These are phyloP conservation scores for Chionodraco myersi DNA, from an alignment of 2,113 vertebrate species.

Conservation along the genomic window DNA sequence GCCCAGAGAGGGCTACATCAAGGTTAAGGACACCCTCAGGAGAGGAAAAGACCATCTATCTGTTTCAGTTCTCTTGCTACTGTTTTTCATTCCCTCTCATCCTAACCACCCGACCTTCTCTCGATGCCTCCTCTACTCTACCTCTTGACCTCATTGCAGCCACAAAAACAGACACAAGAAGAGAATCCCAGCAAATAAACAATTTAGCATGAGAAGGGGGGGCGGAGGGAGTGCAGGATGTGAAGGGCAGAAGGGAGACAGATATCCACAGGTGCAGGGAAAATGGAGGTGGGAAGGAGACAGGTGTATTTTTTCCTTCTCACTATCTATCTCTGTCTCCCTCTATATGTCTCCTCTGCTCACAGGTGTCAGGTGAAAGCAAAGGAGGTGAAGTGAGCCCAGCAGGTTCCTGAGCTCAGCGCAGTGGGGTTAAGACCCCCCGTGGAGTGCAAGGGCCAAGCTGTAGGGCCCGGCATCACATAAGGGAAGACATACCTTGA, in stretches of 20 bases:
- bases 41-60: conserved; percentile 43
- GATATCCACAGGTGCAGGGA: conserved; percentile 34
- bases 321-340: neutral
- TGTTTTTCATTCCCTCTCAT: conserved; percentile 34
- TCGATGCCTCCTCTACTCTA: conserved; percentile 38
- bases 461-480: neutral
- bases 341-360: conserved; percentile 16
- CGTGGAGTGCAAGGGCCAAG: neutral
- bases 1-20: conserved; percentile 33
- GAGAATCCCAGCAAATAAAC: conserved; percentile 37
- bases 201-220: conserved; percentile 22
- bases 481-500: neutral
- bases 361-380: conserved; percentile 36
- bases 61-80: conserved; percentile 28
- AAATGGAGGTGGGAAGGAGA: conserved; percentile 36
- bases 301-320: neutral
- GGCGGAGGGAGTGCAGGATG: neutral
- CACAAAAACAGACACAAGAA: conserved; percentile 14
- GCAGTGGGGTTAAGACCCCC: conserved; percentile 27
- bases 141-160: conserved; percentile 53
- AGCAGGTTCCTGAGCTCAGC: conserved; percentile 44
- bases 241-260: conserved; percentile 33
- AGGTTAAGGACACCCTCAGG: conserved; percentile 58
- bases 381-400: conserved; percentile 39
- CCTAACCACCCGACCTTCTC: conserved; percentile 55